Base-by-base conservation (phyloP, 2,888 invertebrate species). In the Caenorhabditis panamensis region DNA sequence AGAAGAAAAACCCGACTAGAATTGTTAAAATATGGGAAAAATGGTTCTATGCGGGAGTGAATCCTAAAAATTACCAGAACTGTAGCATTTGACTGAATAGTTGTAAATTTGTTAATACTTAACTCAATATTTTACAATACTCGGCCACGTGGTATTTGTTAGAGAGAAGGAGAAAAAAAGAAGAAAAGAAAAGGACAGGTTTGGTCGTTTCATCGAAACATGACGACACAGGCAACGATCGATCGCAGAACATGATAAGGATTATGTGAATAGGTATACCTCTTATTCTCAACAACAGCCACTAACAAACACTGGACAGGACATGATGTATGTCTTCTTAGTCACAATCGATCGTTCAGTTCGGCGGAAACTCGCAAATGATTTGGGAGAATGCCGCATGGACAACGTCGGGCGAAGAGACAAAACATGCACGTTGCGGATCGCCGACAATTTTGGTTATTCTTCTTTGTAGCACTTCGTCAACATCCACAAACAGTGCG, bases 351-450 rank as follows among this genome's bases (percentile, higher is more conserved):
- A 54, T 28, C n/a, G 28, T 9, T 41, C 44, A 20, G 56, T 28
- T 31, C 41, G 37, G 18, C 22, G 36, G 20, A 56, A 71, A 59
- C 28, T 69, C 71, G 24, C 51, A 22, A 2, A 86, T 72, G 44
- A 87, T 61, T 26, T 76, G 83, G 18, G 86, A 83, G 80, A 91
- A 88, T 47, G 90, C 89, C 4, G 88, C 89, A 76, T 90, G 90
- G 8, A 89, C 86, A 6, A 91, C 91, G 72, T 90, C 90, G 8
- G 91, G 91, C 58, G 88, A 88, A 0, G 89, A 86, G 51, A 91
- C 87, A 76, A 89, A 90, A 69, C 87, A 88, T 31, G 79, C 79
- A 4, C 87, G 84, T 13, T 66, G 61, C 13, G 75, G 77, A 49
- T 88, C 87, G 8, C 73, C 72, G 9, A 90, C 84, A 4, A 87